A percentile compares a stretch with the other conserved stretches of the same genome.
Conservation (phyloP, 2,888 invertebrate genomes). For the Lypha dubia region DNA sequence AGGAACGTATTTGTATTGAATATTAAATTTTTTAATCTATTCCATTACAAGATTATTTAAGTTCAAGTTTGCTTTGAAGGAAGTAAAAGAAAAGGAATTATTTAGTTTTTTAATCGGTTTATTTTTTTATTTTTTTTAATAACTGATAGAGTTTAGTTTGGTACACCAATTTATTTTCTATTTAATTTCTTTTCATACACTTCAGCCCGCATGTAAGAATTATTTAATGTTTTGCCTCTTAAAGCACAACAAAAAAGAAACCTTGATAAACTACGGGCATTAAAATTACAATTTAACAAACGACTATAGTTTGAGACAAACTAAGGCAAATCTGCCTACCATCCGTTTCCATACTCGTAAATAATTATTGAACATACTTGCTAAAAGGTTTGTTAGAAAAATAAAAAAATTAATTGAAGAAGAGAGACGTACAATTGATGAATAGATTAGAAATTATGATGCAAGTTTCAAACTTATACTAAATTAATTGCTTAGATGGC, state of each 20-base stretch:
- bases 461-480: no score
- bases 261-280: slow-evolving; percentile 38
- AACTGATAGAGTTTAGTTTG: background rate
- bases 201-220: slow-evolving; percentile 2
- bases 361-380: background rate
- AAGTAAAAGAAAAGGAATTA: slow-evolving; percentile 11
- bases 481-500: no score
- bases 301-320: background rate
- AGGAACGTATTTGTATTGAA: background rate
- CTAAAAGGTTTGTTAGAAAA: slow-evolving; percentile 10
- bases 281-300: slow-evolving; percentile 13
- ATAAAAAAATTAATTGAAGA: background rate
- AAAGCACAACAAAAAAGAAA: slow-evolving; percentile 21
- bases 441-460: no score
- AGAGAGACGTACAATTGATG: background rate
- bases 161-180: slow-evolving; percentile 1
- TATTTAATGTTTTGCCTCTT: slow-evolving; percentile 35
- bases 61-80: background rate
- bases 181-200: slow-evolving; percentile 4
- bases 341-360: background rate
- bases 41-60: slow-evolving; percentile 16
- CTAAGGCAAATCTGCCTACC: background rate
- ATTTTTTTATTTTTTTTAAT: background rate
- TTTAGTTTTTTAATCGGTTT: background rate
- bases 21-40: background rate